Base-by-base conservation (phyloP, 2,888 invertebrate genomes). In the Amphiduros pacificus region DNA sequence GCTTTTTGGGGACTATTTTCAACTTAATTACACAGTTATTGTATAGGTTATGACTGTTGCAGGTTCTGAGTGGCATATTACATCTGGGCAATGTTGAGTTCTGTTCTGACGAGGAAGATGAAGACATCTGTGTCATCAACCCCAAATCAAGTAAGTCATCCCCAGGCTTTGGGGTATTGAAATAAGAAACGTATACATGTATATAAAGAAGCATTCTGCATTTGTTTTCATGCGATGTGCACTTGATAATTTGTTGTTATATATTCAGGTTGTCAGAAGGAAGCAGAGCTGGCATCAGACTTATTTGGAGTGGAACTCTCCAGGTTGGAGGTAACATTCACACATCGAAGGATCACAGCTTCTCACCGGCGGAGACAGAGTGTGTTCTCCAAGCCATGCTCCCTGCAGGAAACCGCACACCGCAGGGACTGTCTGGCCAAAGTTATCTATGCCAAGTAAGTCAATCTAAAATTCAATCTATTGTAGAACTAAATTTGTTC, bases 351-450 rank as follows among this genome's bases (percentile, higher is more conserved):
- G 44, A 77, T 79, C 31, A 66, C 71, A 27, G 74, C 76, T 1
- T 72, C 72, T 0, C 69, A 73, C 31, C 61, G 58, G 9, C 29
- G 68, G 6, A 60, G 75, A 6, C 63, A 67, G 58, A 77, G 76
- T 62, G 67, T 79, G 27, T 77, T 74, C 68, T 66, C 74, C 24
- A 78, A 61, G 50, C 76, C 78, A 3, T 73, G 77, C n/a, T 65
- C 68, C 3, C 61, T 68, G 31, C 50, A 54, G 4, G 76, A 77
- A 58, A 73, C 74, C 0, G 57, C 65, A 40, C 71, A 67, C 56
- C 66, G 79, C 2, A 53, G 74, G 28, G 77, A 77, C 62, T 76
- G 77, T 62, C 68, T 78, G 14, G 71, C 74, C 31, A 79, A 73
- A 68, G 58, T 77, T n/a, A 61, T 79, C 27, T 79, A 78, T 61